Evolutionary conservation across 1,140 invertebrate species (phyloP).

Genomic region (Rhopalosiphum padi): DNA sequence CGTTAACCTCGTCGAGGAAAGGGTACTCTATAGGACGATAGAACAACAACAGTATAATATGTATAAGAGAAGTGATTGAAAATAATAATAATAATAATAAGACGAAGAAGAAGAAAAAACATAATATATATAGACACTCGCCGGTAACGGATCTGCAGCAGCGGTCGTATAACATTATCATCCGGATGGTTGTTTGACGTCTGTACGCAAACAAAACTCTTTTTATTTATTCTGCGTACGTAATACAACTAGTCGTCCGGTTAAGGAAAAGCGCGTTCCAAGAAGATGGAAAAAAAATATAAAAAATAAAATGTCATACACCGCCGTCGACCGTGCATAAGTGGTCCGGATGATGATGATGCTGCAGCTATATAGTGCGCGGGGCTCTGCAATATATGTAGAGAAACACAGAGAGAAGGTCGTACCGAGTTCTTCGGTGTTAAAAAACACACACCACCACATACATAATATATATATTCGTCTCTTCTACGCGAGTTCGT

Average conservation of each 20-base stretch:
- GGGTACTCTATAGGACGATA: background rate
- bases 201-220: conserved; percentile 51
- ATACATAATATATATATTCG: background rate
- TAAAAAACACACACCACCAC: conserved; percentile 40
- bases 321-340: background rate
- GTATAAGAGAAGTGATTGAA: background rate
- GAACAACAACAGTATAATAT: background rate
- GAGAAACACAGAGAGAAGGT: conserved; percentile 1
- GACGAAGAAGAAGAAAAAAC: conserved; percentile 20
- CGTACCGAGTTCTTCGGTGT: conserved; percentile 30
- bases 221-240: conserved; percentile 55
- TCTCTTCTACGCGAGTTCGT: background rate
- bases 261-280: conserved; percentile 57
- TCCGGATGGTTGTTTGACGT: conserved; percentile 32
- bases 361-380: background rate
- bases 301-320: conserved; percentile 41
- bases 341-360: conserved; percentile 48
- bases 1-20: conserved; percentile 22
- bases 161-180: conserved; percentile 54
- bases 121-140: background rate
- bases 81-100: conserved; percentile 22
- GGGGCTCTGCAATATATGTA: background rate
- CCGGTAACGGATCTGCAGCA: conserved; percentile 44
- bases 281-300: conserved; percentile 36
- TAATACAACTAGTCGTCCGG: conserved; percentile 48